Evolutionary conservation across 2,888 invertebrate species (phyloP), one percentile per base, ranked within the genome.

Genomic region (Sylvicola cinctus): DNA sequence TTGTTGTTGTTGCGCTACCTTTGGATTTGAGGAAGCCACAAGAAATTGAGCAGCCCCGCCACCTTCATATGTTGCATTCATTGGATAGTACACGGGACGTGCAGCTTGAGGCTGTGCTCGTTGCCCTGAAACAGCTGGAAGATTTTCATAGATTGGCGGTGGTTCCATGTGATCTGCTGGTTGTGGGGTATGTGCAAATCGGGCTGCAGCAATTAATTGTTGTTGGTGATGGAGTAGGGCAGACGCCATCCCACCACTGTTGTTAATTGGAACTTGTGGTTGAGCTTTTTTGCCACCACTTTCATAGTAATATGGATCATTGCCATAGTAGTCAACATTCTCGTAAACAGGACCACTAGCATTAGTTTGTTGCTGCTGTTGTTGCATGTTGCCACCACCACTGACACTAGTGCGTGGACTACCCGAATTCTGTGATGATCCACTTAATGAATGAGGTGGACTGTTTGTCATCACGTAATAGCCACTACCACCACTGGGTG

Each of bases 261-360:
- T 25, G 7, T 17, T 17, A 28, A 69, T 65, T 37, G 79, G 74
- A 29, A 79, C 75, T 57, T 84, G 83, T 0, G 84, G 83, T 49
- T 83, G 81, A 7, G 83, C 83, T 51, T 79, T 77, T 41, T 74
- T 70, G 36, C 51, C 50, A n/a, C 16, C 12, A 25, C 20, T 13
- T 26, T 26, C 10, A 12, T 49, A 63, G 66, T 20, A 25, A 7
- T 25, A 8, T 25, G 25, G 25, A n/a, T n/a, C n/a, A n/a, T n/a
- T n/a, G n/a, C n/a, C 68, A 60, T 79, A 81, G 50, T 79, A 81
- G 43, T 81, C 81, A 35, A 84, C 66, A 54, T 84, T 84, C 53
- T 84, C 84, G 51, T 84, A 84, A 16, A 84, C 73, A 1, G 74
- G 72, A 6, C 59, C 58, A 45, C 40, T 40, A n/a, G n/a, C n/a